Evolutionary conservation across 2,113 vertebrate genomes (phyloP).

Genomic region (Caracal caracal): DNA sequence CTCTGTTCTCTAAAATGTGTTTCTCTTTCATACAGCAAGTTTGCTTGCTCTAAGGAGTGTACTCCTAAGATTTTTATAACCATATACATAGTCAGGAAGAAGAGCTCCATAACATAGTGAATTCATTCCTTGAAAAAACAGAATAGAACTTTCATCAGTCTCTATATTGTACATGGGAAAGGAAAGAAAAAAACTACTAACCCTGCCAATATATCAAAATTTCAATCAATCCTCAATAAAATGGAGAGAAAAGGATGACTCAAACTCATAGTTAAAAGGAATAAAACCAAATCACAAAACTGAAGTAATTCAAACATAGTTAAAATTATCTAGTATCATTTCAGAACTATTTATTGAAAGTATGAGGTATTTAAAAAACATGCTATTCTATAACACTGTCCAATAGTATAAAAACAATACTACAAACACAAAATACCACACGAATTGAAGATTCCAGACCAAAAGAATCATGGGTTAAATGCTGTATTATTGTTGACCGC

Average conservation of each 20-base stretch:
- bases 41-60: background rate
- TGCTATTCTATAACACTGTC: background rate
- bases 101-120: conserved; percentile 14
- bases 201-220: background rate
- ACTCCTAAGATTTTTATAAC: background rate
- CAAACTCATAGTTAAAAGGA: conserved; percentile 19
- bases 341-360: conserved; percentile 30
- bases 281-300: conserved; percentile 47
- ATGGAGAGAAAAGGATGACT: background rate
- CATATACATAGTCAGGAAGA: background rate
- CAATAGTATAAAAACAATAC: conserved; percentile 4
- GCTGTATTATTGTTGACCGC: background rate
- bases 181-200: background rate
- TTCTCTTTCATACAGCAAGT: background rate
- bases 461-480: background rate
- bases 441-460: background rate
- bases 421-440: background rate
- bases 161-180: background rate
- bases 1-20: background rate
- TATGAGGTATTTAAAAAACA: background rate
- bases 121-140: background rate
- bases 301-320: conserved; percentile 19
- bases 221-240: conserved; percentile 5
- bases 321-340: background rate
- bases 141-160: conserved; percentile 27